These are phyloP conservation scores for Zophobas atratus DNA, from an alignment of 1,140 invertebrate genomes.

Conservation along the genomic window DNA sequence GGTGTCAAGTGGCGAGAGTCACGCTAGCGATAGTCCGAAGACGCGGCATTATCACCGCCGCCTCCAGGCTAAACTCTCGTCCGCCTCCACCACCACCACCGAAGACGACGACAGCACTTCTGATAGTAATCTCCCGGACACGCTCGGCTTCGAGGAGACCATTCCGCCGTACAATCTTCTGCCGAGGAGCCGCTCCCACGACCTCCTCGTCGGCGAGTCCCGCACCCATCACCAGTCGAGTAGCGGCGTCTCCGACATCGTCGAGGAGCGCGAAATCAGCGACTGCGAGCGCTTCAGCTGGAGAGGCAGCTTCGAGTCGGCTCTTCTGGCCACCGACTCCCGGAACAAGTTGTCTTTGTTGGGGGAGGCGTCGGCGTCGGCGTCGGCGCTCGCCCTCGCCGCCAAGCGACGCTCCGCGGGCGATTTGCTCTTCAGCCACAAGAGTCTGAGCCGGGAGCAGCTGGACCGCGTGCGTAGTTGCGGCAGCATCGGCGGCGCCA, in stretches of 20 bases:
- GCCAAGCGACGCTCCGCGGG: slow-evolving; percentile 85
- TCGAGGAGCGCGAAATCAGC: slow-evolving; percentile 83
- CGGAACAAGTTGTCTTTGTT: slow-evolving; percentile 82
- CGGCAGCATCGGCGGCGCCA: slow-evolving; percentile 83
- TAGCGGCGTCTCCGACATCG: slow-evolving; percentile 70
- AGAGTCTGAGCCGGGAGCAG: slow-evolving; percentile 82
- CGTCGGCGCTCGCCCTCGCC: slow-evolving; percentile 76
- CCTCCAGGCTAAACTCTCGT: slow-evolving; percentile 73
- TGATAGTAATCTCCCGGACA: slow-evolving; percentile 69
- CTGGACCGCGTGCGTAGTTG: slow-evolving; percentile 84
- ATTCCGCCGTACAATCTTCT: slow-evolving; percentile 66
- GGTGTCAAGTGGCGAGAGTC: slow-evolving; percentile 81
- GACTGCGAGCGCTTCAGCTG: slow-evolving; percentile 91
- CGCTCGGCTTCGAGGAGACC: slow-evolving; percentile 62
- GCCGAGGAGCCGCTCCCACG: slow-evolving; percentile 84
- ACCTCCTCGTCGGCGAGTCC: slow-evolving; percentile 77
- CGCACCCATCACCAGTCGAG: slow-evolving; percentile 67
- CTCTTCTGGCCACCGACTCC: slow-evolving; percentile 86
- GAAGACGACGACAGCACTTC: slow-evolving; percentile 84
- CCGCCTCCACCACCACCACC: slow-evolving; percentile 80
- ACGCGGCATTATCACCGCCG: slow-evolving; percentile 72
- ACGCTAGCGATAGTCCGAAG: slow-evolving; percentile 69
- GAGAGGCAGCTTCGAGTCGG: slow-evolving; percentile 92
- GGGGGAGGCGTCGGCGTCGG: slow-evolving; percentile 77
- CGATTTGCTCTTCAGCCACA: slow-evolving; percentile 80